Conservation (phyloP, 2,113 vertebrate genomes). For the Erpornis zantholeuca region DNA sequence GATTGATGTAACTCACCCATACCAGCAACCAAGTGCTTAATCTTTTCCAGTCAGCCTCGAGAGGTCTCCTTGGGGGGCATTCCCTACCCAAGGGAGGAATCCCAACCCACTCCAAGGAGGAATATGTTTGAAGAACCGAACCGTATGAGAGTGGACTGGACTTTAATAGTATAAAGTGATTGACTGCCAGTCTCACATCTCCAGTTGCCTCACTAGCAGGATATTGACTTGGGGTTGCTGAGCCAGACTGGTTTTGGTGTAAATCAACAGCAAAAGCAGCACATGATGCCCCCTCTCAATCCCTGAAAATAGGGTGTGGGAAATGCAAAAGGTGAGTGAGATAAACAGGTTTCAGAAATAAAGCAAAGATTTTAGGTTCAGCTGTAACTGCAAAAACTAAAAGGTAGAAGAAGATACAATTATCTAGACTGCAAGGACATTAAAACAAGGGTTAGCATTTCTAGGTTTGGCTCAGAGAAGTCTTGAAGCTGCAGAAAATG, state of each 20-base stretch:
- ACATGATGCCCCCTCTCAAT: neutral
- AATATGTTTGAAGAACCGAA: neutral
- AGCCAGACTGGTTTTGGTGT: neutral
- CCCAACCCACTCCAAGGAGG: neutral
- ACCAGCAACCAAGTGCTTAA: neutral
- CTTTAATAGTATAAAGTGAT: neutral
- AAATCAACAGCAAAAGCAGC: neutral
- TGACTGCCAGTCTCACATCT: neutral
- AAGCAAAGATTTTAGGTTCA: no score
- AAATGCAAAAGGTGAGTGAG: no score
- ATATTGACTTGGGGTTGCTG: neutral
- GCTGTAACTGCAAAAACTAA: no score
- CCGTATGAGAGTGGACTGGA: neutral
- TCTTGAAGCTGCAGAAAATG: no score
- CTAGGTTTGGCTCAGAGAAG: no score
- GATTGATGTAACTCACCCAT: neutral
- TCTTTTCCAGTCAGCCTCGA: neutral
- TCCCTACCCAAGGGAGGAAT: neutral
- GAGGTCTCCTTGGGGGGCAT: neutral
- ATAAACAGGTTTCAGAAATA: no score
- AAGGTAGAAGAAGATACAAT: no score
- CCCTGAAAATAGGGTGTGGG: neutral
- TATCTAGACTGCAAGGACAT: no score
- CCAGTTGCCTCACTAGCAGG: neutral
- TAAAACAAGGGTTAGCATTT: no score